Evolutionary conservation across 2,797 vertebrate genomes (phyloP).

Genomic region (Rhodeus uyekii): DNA sequence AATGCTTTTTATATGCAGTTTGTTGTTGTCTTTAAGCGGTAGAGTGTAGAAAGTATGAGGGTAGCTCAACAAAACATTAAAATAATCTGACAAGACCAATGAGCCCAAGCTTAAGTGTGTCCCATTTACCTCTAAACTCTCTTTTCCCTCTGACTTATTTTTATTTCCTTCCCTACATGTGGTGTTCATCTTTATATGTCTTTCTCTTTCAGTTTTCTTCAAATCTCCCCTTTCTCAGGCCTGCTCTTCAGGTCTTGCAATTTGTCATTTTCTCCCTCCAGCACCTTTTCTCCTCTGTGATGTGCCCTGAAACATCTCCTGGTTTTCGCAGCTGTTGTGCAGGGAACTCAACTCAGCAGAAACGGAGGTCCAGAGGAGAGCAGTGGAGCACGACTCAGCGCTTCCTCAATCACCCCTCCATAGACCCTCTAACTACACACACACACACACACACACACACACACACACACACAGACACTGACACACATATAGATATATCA

Average conservation of each 20-base stretch:
- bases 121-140: constrained; percentile 21
- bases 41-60: not conserved
- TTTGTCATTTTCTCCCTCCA: constrained; percentile 20
- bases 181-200: not conserved
- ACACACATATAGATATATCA: not conserved
- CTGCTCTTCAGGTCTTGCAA: constrained; percentile 9
- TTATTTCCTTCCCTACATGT: not conserved
- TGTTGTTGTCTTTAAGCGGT: constrained; percentile 1
- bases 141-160: not conserved
- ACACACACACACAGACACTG: not conserved
- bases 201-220: not conserved
- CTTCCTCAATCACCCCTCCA: constrained; percentile 29
- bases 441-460: not conserved
- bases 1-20: not conserved
- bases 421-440: constrained; percentile 5
- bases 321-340: constrained; percentile 21
- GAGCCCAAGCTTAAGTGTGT: not conserved
- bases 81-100: constrained; percentile 22
- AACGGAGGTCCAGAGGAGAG: constrained; percentile 7
- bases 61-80: not conserved
- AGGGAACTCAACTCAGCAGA: constrained; percentile 41
- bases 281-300: constrained; percentile 38
- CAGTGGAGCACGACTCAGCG: constrained; percentile 30
- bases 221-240: not conserved
- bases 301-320: constrained; percentile 16